Percentiles rank a stretch among this genome's conserved stretches.
These are phyloP conservation scores for Indri indri DNA, from an alignment of 2,113 vertebrate species.

Conservation along the genomic window DNA sequence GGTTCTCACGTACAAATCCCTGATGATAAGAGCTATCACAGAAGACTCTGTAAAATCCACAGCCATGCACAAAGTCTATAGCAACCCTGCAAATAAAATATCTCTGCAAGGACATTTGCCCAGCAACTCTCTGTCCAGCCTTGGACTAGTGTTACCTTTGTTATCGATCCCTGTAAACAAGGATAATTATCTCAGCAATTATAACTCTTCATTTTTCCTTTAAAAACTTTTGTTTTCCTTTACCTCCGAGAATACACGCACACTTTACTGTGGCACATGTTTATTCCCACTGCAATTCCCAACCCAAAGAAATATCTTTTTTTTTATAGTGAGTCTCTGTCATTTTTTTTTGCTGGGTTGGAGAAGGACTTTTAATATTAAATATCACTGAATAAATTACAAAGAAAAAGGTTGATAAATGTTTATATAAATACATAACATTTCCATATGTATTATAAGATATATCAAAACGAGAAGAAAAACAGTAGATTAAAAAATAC, in stretches of 20 bases:
- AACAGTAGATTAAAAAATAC: too few relatives aligned
- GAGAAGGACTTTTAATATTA: constrained; percentile 9
- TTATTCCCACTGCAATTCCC: neutral
- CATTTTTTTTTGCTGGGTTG: neutral
- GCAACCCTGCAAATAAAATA: neutral
- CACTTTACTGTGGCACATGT: neutral
- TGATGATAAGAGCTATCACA: neutral
- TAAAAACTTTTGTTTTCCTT: neutral
- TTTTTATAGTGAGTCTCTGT: neutral
- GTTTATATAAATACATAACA: constrained; percentile 31
- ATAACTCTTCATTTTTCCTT: neutral
- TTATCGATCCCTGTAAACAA: neutral
- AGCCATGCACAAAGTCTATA: too few relatives aligned
- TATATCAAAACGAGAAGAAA: neutral
- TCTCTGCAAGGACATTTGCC: neutral
- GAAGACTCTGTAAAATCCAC: neutral
- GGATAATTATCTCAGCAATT: neutral
- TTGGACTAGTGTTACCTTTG: neutral
- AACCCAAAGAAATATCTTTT: neutral
- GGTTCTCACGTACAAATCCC: too few relatives aligned
- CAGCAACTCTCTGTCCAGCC: neutral
- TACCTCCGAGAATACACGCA: neutral
- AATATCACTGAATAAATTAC: constrained; percentile 30
- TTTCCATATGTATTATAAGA: constrained; percentile 3
- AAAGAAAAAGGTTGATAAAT: neutral